phyloP scores from a whole-genome alignment of 2,113 vertebrate genomes.

The Sterrhoptilus dennistouni region DNA sequence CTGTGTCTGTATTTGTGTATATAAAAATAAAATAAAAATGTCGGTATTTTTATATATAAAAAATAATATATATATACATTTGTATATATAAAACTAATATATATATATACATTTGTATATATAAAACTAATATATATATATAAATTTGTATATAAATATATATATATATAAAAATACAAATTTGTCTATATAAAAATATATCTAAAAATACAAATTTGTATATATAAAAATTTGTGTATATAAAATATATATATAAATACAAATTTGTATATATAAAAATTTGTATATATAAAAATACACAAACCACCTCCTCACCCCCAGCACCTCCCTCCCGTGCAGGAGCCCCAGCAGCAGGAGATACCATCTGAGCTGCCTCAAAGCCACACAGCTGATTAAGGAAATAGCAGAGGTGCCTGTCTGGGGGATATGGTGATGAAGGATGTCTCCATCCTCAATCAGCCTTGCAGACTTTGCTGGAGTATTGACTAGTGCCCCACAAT shows the following conservation, averaged over 20 bases:
- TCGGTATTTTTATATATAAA: too few species aligned
- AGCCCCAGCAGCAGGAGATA: neutral
- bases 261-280: too few species aligned
- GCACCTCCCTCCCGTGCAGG: neutral
- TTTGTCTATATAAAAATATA: too few species aligned
- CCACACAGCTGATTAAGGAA: neutral
- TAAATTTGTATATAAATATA: too few species aligned
- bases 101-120: too few species aligned
- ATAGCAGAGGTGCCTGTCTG: slow-evolving; percentile 41
- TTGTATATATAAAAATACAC: neutral
- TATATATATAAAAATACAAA: too few species aligned
- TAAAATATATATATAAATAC: too few species aligned
- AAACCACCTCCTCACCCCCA: neutral
- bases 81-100: too few species aligned
- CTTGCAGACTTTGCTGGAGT: neutral
- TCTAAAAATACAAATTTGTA: too few species aligned
- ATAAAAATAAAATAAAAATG: neutral
- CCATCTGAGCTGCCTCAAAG: slow-evolving; percentile 46
- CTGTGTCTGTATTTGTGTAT: neutral
- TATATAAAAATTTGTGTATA: too few species aligned
- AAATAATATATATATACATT: too few species aligned
- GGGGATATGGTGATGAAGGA: slow-evolving; percentile 38
- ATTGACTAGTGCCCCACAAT: neutral
- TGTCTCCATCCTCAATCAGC: neutral
- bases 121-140: too few species aligned